phyloP scores from a whole-genome alignment of 2,888 invertebrate genomes.

The Julus scanicus region DNA sequence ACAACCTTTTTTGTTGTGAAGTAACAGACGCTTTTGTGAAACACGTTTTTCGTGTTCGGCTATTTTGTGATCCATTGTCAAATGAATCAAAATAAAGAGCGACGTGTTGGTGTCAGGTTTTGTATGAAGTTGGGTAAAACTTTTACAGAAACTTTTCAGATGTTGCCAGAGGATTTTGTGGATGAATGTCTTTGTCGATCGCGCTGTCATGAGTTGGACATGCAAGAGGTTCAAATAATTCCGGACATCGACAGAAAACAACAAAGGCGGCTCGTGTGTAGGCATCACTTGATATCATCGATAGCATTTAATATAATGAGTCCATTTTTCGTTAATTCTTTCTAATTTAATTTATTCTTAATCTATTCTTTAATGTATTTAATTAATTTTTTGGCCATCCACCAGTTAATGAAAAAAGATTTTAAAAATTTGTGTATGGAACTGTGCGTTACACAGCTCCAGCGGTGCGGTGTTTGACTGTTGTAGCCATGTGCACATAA shows the following conservation, averaged over 20 bases:
- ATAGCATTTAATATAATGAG: no score
- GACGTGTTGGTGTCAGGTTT: background rate
- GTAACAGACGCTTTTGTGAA: constrained; percentile 42
- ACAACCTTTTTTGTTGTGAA: background rate
- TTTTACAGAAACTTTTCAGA: no score
- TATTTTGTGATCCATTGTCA: background rate
- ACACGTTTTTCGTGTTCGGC: constrained; percentile 13
- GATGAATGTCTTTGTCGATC: background rate
- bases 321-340: no score
- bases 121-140: no score
- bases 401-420: no score
- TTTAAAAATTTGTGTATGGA: no score
- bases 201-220: constrained; percentile 9
- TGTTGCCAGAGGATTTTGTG: background rate
- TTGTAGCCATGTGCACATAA: no score
- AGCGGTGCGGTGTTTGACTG: no score
- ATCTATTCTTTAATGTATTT: background rate
- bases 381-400: no score
- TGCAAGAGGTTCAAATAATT: constrained; percentile 14
- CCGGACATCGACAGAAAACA: constrained; percentile 30
- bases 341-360: no score
- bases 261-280: background rate
- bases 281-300: no score
- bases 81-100: background rate
- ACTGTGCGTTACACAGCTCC: no score